phyloP scores from a whole-genome alignment of 1,140 invertebrate genomes.

The Dendrolimus kikuchii region DNA sequence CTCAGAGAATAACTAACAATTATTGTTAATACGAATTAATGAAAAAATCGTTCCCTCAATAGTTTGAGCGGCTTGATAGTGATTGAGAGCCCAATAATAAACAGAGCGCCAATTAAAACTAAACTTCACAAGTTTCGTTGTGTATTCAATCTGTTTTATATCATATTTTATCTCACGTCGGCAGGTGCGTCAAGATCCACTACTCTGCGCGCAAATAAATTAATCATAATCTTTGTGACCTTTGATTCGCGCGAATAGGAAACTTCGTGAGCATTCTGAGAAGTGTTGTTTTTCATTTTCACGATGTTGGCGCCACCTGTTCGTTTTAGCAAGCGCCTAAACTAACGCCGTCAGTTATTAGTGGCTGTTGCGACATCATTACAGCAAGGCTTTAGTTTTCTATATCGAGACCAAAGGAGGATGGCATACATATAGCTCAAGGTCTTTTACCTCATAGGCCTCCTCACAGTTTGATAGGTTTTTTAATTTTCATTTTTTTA shows the following conservation, averaged over 20 bases:
- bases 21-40: neutral
- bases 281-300: too few species aligned
- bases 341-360: too few species aligned
- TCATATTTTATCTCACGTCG: constrained; percentile 10
- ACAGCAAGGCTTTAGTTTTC: too few species aligned
- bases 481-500: too few species aligned
- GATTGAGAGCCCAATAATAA: constrained; percentile 21
- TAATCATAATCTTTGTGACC: constrained; percentile 2
- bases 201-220: neutral
- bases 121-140: constrained; percentile 6
- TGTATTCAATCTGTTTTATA: constrained; percentile 16
- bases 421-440: too few species aligned
- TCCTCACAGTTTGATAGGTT: too few species aligned
- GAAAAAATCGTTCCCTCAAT: constrained; percentile 7
- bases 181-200: constrained; percentile 8
- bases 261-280: neutral
- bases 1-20: too few species aligned
- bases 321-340: too few species aligned
- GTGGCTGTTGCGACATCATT: too few species aligned
- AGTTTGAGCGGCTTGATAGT: constrained; percentile 4
- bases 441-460: too few species aligned
- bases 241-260: neutral
- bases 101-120: constrained; percentile 22
- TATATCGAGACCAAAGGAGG: too few species aligned
- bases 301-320: too few species aligned